Conservation (phyloP, 2,113 vertebrate species). For the Heteronetta atricapilla region DNA sequence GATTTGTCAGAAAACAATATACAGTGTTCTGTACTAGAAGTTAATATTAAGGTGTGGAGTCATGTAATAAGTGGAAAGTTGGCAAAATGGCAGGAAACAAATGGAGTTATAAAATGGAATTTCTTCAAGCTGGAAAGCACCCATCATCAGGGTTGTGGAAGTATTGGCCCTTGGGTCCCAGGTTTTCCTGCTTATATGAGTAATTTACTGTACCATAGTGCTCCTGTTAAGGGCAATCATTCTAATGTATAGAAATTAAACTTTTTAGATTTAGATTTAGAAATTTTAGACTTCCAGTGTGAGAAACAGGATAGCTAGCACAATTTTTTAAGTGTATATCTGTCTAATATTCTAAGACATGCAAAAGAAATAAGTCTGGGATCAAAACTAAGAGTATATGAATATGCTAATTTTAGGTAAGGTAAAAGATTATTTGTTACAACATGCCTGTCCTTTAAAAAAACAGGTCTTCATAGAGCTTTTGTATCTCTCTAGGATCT, state of each 20-base stretch:
- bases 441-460: background rate
- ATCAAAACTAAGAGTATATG: conserved; percentile 1
- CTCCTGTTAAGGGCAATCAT: background rate
- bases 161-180: background rate
- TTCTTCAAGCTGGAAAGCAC: conserved; percentile 53
- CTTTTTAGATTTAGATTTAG: background rate
- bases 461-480: background rate
- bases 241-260: conserved; percentile 28
- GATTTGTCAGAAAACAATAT: conserved; percentile 65
- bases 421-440: background rate
- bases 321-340: background rate
- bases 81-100: conserved; percentile 68
- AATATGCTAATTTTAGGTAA: conserved; percentile 9
- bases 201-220: background rate
- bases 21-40: conserved; percentile 48
- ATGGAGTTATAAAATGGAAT: conserved; percentile 58
- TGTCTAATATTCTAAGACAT: background rate
- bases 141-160: background rate
- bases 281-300: background rate
- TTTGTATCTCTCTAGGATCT: background rate
- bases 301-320: background rate
- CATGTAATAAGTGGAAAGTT: conserved; percentile 71
- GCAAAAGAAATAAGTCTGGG: conserved; percentile 2
- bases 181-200: conserved; percentile 60
- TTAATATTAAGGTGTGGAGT: conserved; percentile 62